Conservation (phyloP, 1,140 invertebrate species). For the Amphibalanus amphitrite region DNA sequence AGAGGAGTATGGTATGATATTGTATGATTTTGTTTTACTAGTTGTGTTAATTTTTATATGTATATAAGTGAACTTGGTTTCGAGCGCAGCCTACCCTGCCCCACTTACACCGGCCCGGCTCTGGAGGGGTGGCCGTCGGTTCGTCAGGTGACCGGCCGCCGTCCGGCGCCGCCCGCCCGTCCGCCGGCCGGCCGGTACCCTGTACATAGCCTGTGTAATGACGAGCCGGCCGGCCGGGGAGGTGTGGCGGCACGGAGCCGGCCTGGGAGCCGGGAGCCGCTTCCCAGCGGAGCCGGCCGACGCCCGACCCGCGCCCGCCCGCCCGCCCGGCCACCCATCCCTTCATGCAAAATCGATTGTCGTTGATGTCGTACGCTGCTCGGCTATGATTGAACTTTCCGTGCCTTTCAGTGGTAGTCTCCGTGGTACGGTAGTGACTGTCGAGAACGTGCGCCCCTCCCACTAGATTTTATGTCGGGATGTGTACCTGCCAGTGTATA, state of each 20-base stretch:
- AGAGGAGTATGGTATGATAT: neutral
- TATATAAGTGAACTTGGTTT: neutral
- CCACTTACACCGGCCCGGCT: neutral
- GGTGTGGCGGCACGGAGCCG: no score
- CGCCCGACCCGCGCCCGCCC: no score
- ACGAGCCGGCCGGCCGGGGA: no score
- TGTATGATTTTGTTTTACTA: conserved; percentile 2
- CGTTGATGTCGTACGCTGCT: neutral
- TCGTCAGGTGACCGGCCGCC: no score
- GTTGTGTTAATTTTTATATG: conserved; percentile 2
- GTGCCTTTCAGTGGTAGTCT: neutral
- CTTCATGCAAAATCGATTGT: neutral
- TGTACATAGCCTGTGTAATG: neutral
- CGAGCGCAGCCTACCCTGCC: neutral
- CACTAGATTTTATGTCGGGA: neutral
- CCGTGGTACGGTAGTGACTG: neutral
- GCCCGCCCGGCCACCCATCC: neutral
- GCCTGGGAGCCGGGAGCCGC: no score
- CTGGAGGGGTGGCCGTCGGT: neutral
- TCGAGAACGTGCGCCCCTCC: neutral
- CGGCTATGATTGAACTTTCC: conserved; percentile 1
- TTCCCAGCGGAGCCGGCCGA: no score
- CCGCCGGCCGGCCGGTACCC: no score
- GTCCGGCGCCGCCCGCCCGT: no score
- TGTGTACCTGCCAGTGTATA: neutral